Evolutionary conservation across 2,888 invertebrate genomes (phyloP), one percentile per base, ranked within the genome.

Genomic region (Belgica antarctica): DNA sequence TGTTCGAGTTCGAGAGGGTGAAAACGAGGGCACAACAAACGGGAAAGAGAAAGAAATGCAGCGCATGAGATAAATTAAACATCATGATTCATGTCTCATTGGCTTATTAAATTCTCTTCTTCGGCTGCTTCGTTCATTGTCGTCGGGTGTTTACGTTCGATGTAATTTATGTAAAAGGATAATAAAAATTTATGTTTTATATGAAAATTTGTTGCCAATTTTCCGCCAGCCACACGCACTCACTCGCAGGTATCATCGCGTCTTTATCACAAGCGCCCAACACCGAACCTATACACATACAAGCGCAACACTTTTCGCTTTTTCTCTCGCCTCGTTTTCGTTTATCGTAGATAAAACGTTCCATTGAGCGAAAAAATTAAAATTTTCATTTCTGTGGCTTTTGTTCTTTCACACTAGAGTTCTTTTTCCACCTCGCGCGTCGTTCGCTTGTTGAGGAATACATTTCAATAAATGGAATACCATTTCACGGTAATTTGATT

Each of bases 131-230:
- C 52, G 24, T 24, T 52, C 22, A 19, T 19, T 24, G 22, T 34
- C 34, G 34, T 24, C 24, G 22, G 52, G n/a, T 41, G 41, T 41
- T n/a, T 41, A 41, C 41, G 12, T 52, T 52, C 52, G 24, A 22
- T 34, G 52, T 52, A 52, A 52, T 52, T 52, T 52, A 52, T 52
- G 52, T 52, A n/a, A 52, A 52, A 52, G 52, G 52, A 52, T 52
- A 19, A 52, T 52, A 52, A 52, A 52, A 52, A 2, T 24, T 52
- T 52, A 52, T 52, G 52, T 24, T 22, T 15, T 41, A 41, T 41
- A 41, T 41, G 41, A 41, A 41, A n/a, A 22, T 52, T 52, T 15
- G 52, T 24, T 52, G 52, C 24, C 34, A 12, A 47, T 15, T 7
- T 15, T 41, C 41, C n/a, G 3, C 41, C 12, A 41, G 41, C 41